Conservation (phyloP, 2,797 vertebrate species). For the Myotis planiceps region DNA sequence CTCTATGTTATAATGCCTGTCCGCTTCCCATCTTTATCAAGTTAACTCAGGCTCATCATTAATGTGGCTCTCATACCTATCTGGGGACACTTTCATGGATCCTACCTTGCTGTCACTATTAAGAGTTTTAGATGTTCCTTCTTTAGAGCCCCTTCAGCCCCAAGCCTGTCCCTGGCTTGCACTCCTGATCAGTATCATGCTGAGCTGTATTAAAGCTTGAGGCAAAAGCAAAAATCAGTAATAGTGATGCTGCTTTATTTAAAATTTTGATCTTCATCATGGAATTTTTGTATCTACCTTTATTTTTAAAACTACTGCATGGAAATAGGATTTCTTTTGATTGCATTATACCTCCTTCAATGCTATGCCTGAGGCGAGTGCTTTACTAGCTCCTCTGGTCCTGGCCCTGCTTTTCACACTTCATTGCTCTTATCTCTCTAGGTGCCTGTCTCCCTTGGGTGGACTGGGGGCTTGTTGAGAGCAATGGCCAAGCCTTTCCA, state of each 20-base stretch:
- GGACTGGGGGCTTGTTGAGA: not conserved
- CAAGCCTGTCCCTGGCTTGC: fast-evolving
- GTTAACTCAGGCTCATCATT: not conserved
- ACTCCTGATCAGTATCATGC: not conserved
- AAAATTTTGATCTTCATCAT: not conserved
- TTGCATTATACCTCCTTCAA: not conserved
- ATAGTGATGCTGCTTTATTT: not conserved
- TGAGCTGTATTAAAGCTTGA: not conserved
- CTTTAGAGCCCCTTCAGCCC: not conserved
- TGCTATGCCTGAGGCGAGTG: not conserved
- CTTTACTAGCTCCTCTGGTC: not conserved
- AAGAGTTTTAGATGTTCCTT: not conserved
- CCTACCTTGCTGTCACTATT: fast-evolving
- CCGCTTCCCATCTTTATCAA: not conserved
- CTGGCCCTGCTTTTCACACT: not conserved
- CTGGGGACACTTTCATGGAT: not conserved
- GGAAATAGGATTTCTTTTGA: not conserved
- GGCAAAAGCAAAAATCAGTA: not conserved
- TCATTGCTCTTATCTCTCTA: not conserved
- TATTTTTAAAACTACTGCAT: not conserved
- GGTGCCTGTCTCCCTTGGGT: not conserved
- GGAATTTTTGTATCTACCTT: not conserved
- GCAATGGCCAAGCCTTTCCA: not conserved
- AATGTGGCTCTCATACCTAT: not conserved
- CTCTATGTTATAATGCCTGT: not conserved